Percentiles rank a stretch among this genome's conserved stretches.
Evolutionary conservation across 2,113 vertebrate species (phyloP).

Genomic region (Saguinus midas): DNA sequence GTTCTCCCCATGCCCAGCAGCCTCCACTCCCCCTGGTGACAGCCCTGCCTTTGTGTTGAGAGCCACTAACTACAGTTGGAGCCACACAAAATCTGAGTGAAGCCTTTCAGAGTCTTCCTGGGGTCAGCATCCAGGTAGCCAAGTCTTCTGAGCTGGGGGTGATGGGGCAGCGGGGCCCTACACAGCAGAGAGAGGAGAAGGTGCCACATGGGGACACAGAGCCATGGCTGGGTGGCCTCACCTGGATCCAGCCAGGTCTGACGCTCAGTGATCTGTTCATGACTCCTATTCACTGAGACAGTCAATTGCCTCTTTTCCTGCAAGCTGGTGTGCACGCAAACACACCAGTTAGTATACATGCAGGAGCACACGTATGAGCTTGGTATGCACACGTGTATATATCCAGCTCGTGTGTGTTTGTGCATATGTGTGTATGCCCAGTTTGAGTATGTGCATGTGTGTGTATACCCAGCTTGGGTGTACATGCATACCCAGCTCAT

Average conservation of each 20-base stretch:
- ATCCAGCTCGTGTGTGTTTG: too few relatives aligned
- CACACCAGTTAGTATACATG: too few relatives aligned
- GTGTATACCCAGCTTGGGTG: too few relatives aligned
- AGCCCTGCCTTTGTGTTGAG: neutral
- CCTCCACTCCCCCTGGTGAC: neutral
- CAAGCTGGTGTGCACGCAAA: neutral
- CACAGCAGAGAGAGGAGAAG: neutral
- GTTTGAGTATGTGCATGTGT: too few relatives aligned
- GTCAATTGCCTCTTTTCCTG: neutral
- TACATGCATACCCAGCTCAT: too few relatives aligned
- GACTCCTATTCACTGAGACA: neutral
- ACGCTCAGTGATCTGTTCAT: accelerated
- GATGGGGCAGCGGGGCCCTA: too few relatives aligned
- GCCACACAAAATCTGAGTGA: neutral
- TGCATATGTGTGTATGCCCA: neutral
- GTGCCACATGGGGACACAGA: too few relatives aligned
- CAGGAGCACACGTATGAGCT: too few relatives aligned
- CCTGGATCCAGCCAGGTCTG: neutral
- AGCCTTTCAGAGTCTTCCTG: neutral
- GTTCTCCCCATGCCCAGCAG: neutral
- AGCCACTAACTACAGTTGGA: neutral
- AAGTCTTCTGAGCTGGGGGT: neutral
- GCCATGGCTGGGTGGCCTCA: neutral
- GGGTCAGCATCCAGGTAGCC: neutral
- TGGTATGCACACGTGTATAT: too few relatives aligned